Evolutionary conservation across 2,888 invertebrate genomes (phyloP).

Genomic region (Lobophora halterata): DNA sequence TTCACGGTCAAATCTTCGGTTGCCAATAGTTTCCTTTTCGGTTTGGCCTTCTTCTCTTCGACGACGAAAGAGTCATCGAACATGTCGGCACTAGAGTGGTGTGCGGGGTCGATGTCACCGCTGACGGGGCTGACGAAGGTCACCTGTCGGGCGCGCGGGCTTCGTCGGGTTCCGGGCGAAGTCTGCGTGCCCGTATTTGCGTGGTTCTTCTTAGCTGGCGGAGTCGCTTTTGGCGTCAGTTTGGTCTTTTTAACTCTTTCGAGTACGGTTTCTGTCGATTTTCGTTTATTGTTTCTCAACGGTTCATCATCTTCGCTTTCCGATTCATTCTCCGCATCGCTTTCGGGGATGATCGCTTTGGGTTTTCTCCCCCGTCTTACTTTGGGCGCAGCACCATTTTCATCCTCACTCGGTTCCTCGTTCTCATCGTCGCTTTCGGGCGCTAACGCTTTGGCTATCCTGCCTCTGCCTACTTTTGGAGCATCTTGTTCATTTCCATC

Average conservation of each 20-base stretch:
- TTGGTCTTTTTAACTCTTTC: constrained; percentile 59
- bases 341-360: constrained; percentile 29
- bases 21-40: constrained; percentile 56
- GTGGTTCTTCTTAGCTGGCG: constrained; percentile 64
- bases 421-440: constrained; percentile 36
- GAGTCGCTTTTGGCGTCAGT: constrained; percentile 59
- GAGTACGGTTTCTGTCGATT: constrained; percentile 53
- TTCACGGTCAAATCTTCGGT: constrained; percentile 58
- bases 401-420: constrained; percentile 9
- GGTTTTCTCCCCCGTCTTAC: constrained; percentile 35
- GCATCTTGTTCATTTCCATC: constrained; percentile 25
- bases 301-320: constrained; percentile 33
- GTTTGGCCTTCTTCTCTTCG: constrained; percentile 58
- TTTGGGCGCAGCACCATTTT: constrained; percentile 32
- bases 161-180: constrained; percentile 52
- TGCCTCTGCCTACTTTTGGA: no score
- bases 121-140: constrained; percentile 66
- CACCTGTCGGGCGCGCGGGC: constrained; percentile 49
- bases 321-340: constrained; percentile 51
- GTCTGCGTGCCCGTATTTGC: constrained; percentile 68
- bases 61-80: constrained; percentile 69
- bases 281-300: constrained; percentile 44
- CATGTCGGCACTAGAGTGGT: constrained; percentile 64
- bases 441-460: constrained; percentile 25
- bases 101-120: constrained; percentile 47